A percentile compares a stretch with the other conserved stretches of the same genome.
phyloP scores from a whole-genome alignment of 2,113 vertebrate species.

The Erythrocercus mccallii region DNA sequence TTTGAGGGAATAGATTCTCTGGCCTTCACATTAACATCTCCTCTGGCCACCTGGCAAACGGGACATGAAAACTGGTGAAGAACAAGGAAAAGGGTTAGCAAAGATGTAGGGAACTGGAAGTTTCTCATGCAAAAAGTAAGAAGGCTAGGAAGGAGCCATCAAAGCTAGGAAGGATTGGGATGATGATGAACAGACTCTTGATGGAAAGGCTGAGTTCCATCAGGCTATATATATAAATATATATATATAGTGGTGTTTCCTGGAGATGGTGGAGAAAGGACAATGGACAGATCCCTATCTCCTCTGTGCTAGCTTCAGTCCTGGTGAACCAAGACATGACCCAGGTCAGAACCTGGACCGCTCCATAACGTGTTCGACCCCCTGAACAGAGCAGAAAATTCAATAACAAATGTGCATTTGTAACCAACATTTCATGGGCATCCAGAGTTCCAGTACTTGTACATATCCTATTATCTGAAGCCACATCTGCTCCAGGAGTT shows the following conservation, averaged over 20 bases:
- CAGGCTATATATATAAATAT: too few relatives aligned
- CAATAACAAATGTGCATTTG: not conserved
- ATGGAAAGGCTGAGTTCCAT: not conserved
- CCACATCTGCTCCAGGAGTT: constrained; percentile 29
- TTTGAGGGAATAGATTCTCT: not conserved
- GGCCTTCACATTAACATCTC: not conserved
- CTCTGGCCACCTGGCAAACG: not conserved
- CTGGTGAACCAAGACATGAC: not conserved
- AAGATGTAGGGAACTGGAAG: not conserved
- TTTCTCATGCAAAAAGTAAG: not conserved
- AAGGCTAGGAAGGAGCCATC: not conserved
- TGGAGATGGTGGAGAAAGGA: not conserved
- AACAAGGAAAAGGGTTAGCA: not conserved
- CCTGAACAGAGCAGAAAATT: not conserved
- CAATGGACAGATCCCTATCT: not conserved
- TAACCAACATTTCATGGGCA: not conserved
- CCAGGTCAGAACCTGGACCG: not conserved
- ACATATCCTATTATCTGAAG: constrained; percentile 3
- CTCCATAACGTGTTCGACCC: not conserved
- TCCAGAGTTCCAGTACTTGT: constrained; percentile 15
- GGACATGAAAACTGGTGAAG: not conserved
- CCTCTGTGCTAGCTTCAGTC: not conserved
- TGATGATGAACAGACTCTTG: not conserved
- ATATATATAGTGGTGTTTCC: not conserved
- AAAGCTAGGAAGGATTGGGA: not conserved